These are phyloP conservation scores for Atherix ibis DNA, from an alignment of 2,888 invertebrate genomes.

Conservation along the genomic window DNA sequence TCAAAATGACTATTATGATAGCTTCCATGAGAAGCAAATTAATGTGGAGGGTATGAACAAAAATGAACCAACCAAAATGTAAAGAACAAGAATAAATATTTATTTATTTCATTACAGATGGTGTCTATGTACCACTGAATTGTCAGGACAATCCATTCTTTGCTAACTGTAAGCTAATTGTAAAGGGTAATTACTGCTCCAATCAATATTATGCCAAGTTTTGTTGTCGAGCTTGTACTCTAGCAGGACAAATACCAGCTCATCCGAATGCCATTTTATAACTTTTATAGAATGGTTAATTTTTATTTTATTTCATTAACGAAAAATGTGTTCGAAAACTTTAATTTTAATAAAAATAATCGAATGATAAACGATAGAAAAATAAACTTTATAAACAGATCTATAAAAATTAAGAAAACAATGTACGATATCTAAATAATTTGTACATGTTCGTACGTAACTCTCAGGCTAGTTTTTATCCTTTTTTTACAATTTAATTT, in stretches of 20 bases:
- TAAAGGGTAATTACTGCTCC: constrained; percentile 66
- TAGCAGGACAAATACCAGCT: constrained; percentile 54
- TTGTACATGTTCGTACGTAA: too few relatives aligned
- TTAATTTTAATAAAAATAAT: not conserved
- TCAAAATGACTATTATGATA: constrained; percentile 51
- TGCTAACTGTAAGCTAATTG: constrained; percentile 80
- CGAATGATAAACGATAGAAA: not conserved
- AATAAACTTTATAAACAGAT: not conserved
- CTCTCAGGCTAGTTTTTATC: too few relatives aligned
- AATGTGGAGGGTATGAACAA: constrained; percentile 54
- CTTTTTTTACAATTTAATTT: too few relatives aligned
- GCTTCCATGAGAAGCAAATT: constrained; percentile 48
- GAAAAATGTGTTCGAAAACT: not conserved
- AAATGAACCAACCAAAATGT: not conserved
- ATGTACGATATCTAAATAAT: too few relatives aligned
- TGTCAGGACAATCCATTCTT: constrained; percentile 80
- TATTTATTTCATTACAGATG: constrained; percentile 25
- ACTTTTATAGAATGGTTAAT: not conserved
- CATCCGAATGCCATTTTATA: constrained; percentile 21
- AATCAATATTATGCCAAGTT: constrained; percentile 84
- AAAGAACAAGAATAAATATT: not conserved
- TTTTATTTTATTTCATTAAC: too few relatives aligned
- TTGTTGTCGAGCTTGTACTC: constrained; percentile 86
- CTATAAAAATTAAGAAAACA: too few relatives aligned
- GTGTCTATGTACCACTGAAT: constrained; percentile 54